Evolutionary conservation across 2,113 vertebrate genomes (phyloP).

Genomic region (Romanogobio albipinnatus): DNA sequence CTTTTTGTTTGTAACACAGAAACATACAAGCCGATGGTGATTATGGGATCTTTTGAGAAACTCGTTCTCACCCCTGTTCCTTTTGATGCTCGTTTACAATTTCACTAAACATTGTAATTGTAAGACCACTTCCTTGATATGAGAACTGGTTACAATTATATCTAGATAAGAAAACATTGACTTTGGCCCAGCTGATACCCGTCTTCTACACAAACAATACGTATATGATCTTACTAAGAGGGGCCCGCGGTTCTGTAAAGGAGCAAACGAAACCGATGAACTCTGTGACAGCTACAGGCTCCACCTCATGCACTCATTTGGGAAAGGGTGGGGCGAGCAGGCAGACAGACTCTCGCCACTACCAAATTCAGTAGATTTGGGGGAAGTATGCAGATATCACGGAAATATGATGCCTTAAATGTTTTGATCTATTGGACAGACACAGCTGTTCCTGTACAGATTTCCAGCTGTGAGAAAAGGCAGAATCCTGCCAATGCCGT

Average conservation of each 20-base stretch:
- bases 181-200: conserved; percentile 49
- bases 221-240: conserved; percentile 55
- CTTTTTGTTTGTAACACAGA: neutral
- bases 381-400: conserved; percentile 36
- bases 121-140: conserved; percentile 53
- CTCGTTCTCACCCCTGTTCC: conserved; percentile 26
- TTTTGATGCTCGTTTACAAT: conserved; percentile 54
- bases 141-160: conserved; percentile 60
- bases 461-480: conserved; percentile 43
- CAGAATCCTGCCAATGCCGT: conserved; percentile 32
- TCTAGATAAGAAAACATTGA: conserved; percentile 60
- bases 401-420: conserved; percentile 58
- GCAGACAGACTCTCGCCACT: conserved; percentile 40
- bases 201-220: conserved; percentile 63
- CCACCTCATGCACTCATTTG: conserved; percentile 17
- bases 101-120: conserved; percentile 50
- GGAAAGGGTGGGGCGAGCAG: conserved; percentile 6
- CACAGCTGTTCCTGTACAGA: conserved; percentile 51
- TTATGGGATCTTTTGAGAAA: conserved; percentile 43
- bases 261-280: conserved; percentile 61
- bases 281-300: conserved; percentile 45
- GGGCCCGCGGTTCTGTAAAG: neutral
- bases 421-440: conserved; percentile 65
- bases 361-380: conserved; percentile 25
- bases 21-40: conserved; percentile 51